Conservation (phyloP, 2,888 invertebrate species). For the Nymphalis urticae region DNA sequence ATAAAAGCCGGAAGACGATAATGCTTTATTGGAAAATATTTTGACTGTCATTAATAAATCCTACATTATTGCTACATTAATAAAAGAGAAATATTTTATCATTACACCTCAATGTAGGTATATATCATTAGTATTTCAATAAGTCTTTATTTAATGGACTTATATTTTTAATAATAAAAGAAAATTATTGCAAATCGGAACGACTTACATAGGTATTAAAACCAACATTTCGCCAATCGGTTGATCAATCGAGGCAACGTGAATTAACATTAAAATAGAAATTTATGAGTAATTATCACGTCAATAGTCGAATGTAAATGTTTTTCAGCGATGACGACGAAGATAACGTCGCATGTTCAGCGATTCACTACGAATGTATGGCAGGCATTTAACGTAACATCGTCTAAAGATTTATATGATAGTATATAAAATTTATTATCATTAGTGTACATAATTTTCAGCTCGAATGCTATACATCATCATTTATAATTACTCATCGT, state of each 20-base stretch:
- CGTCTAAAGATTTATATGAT: slow-evolving; percentile 28
- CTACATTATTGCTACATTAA: no score
- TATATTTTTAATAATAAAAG: neutral
- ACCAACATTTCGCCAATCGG: neutral
- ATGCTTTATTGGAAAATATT: slow-evolving; percentile 49
- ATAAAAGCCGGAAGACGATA: slow-evolving; percentile 53
- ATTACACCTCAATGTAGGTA: no score
- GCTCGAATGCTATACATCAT: slow-evolving; percentile 23
- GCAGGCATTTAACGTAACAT: slow-evolving; percentile 33
- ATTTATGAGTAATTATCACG: slow-evolving; percentile 2
- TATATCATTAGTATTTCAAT: no score
- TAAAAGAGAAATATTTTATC: no score
- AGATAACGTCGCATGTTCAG: slow-evolving; percentile 44
- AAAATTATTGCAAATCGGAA: neutral
- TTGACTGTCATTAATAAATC: slow-evolving; percentile 22
- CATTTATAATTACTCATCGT: slow-evolving; percentile 25
- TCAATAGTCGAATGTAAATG: slow-evolving; percentile 7
- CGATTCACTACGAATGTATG: slow-evolving; percentile 39
- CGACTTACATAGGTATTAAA: no score
- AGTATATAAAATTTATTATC: slow-evolving; percentile 28
- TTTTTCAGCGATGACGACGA: slow-evolving; percentile 20
- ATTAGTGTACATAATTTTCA: slow-evolving; percentile 20
- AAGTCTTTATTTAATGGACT: no score
- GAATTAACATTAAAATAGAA: neutral
- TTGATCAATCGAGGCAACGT: neutral